These are phyloP conservation scores for Chironomus riparius DNA, from an alignment of 2,888 invertebrate species.

Conservation along the genomic window DNA sequence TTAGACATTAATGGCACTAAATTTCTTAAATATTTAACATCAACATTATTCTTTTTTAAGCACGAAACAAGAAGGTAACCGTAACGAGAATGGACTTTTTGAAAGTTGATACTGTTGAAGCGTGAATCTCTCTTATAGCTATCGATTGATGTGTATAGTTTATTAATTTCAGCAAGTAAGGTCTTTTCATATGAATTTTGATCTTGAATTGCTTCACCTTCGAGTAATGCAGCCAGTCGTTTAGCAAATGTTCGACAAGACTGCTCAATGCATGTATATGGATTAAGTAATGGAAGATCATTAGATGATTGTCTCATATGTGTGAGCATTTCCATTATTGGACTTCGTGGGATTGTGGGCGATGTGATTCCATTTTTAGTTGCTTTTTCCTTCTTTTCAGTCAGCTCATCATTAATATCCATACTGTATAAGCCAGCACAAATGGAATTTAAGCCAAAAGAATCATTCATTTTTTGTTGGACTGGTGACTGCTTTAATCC, in stretches of 20 bases:
- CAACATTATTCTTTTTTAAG: constrained; percentile 44
- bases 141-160: constrained; percentile 56
- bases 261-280: constrained; percentile 51
- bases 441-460: neutral
- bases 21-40: constrained; percentile 25
- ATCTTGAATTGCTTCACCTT: constrained; percentile 43
- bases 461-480: neutral
- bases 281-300: constrained; percentile 31
- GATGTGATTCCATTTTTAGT: neutral
- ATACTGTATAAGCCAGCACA: constrained; percentile 25
- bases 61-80: constrained; percentile 54
- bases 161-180: constrained; percentile 57
- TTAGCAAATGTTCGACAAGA: constrained; percentile 59
- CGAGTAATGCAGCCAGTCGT: constrained; percentile 45
- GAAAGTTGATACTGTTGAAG: constrained; percentile 55
- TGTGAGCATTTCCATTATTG: constrained; percentile 30
- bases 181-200: constrained; percentile 50
- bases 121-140: constrained; percentile 61
- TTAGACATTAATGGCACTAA: neutral
- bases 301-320: constrained; percentile 29
- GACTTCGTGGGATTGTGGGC: constrained; percentile 25
- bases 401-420: constrained; percentile 19
- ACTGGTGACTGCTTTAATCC: neutral
- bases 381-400: neutral
- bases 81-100: constrained; percentile 55